Evolutionary conservation across 2,113 vertebrate species (phyloP).

Genomic region (Nycticebus coucang): DNA sequence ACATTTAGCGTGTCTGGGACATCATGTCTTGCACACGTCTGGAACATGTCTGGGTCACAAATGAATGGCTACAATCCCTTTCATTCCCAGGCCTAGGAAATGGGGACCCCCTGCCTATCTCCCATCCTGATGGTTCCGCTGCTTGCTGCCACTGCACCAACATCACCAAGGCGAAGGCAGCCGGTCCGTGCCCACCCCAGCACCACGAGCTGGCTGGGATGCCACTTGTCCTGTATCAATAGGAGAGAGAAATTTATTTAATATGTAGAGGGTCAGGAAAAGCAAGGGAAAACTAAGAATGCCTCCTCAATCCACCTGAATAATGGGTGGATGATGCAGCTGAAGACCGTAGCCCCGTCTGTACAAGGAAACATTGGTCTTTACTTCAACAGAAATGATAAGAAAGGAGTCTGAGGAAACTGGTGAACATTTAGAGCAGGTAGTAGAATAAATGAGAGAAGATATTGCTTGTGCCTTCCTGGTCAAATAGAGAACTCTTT

Average conservation of each 20-base stretch:
- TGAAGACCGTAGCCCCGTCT: background rate
- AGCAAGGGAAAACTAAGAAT: background rate
- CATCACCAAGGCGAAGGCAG: too few species aligned
- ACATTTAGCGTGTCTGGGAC: too few species aligned
- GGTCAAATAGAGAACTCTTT: background rate
- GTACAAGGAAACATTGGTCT: background rate
- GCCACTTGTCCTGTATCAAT: too few species aligned
- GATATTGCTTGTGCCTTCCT: background rate
- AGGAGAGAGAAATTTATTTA: background rate
- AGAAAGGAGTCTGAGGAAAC: background rate
- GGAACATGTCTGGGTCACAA: too few species aligned
- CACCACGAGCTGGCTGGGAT: too few species aligned
- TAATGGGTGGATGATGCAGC: background rate
- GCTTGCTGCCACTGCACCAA: too few species aligned
- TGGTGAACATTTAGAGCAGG: background rate
- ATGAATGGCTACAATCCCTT: too few species aligned
- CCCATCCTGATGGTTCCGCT: too few species aligned
- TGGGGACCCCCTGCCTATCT: too few species aligned
- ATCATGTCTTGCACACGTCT: too few species aligned
- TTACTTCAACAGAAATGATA: background rate
- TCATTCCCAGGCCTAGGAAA: too few species aligned
- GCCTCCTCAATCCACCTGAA: fast-evolving
- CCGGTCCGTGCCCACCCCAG: too few species aligned
- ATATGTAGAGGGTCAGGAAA: background rate
- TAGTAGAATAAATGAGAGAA: background rate